Conservation (phyloP, 1,140 invertebrate genomes). For the Liolophura sinensis region DNA sequence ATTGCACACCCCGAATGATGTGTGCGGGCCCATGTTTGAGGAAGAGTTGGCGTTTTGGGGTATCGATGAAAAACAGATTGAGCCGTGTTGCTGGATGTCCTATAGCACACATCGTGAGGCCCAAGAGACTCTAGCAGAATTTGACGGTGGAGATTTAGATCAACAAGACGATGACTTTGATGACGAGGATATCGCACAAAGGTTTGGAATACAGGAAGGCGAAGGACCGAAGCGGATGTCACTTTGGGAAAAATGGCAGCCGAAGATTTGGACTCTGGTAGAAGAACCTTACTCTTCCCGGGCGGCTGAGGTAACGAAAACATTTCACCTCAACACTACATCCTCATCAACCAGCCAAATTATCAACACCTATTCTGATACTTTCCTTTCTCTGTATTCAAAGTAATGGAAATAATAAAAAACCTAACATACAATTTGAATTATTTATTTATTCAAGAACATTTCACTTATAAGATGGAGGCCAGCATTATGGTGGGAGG, state of each 20-base stretch:
- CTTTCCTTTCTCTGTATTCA: no score
- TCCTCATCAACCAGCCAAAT: no score
- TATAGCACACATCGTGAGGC: slow-evolving; percentile 53
- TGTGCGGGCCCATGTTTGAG: slow-evolving; percentile 57
- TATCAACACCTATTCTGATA: no score
- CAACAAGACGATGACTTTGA: slow-evolving; percentile 19
- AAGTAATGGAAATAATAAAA: no score
- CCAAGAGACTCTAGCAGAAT: slow-evolving; percentile 51
- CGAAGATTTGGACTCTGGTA: slow-evolving; percentile 50
- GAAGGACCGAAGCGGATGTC: slow-evolving; percentile 20
- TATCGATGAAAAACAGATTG: slow-evolving; percentile 57
- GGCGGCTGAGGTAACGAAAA: slow-evolving; percentile 39
- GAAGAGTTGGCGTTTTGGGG: slow-evolving; percentile 59
- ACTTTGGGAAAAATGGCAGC: slow-evolving; percentile 40
- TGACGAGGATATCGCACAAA: slow-evolving; percentile 30
- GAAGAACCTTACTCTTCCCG: slow-evolving; percentile 49
- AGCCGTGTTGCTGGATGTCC: slow-evolving; percentile 56
- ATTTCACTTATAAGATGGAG: no score
- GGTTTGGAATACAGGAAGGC: slow-evolving; percentile 52
- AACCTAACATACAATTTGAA: no score
- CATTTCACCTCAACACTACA: no score
- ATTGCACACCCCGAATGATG: slow-evolving; percentile 53
- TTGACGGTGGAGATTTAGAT: slow-evolving; percentile 35
- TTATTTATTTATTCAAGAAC: no score
- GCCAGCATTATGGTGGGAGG: no score